These are phyloP conservation scores for Bactericera cockerelli DNA, from an alignment of 1,140 invertebrate species.

Conservation along the genomic window DNA sequence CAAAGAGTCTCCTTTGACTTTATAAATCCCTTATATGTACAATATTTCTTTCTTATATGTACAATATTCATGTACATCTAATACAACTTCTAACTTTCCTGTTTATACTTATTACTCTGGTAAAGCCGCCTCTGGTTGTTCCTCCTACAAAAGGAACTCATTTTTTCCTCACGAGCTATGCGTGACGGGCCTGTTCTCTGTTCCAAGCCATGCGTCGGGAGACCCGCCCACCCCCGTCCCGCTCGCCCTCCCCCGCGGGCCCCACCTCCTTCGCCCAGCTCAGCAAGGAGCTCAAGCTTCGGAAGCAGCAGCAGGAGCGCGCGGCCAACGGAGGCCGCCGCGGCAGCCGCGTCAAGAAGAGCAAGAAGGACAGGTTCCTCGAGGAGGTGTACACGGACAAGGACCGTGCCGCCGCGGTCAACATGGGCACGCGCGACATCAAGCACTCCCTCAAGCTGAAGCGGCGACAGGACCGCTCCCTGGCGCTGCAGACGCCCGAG, in stretches of 20 bases:
- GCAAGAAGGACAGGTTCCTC: conserved; percentile 30
- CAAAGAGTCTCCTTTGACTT: no score
- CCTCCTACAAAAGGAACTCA: no score
- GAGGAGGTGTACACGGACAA: conserved; percentile 79
- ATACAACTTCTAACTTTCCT: no score
- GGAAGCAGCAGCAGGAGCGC: conserved; percentile 26
- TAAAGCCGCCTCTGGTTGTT: no score
- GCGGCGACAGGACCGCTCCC: conserved; percentile 55
- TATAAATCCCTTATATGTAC: no score
- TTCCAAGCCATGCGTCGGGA: neutral
- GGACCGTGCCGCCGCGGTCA: conserved; percentile 72
- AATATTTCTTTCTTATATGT: no score
- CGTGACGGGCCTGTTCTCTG: no score
- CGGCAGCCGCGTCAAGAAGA: conserved; percentile 28
- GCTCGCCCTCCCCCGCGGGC: conserved; percentile 20
- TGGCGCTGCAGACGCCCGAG: conserved; percentile 52
- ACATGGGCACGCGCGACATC: conserved; percentile 65
- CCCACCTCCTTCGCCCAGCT: conserved; percentile 26
- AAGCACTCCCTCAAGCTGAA: conserved; percentile 69
- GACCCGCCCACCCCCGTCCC: conserved; percentile 5
- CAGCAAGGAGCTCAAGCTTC: conserved; percentile 31
- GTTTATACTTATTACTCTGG: no score
- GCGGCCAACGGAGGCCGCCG: conserved; percentile 24
- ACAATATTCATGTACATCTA: no score
- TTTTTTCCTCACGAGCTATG: no score